Evolutionary conservation across 2,113 vertebrate species (phyloP), one percentile per base, ranked within the genome.

Genomic region (Scortum barcoo): DNA sequence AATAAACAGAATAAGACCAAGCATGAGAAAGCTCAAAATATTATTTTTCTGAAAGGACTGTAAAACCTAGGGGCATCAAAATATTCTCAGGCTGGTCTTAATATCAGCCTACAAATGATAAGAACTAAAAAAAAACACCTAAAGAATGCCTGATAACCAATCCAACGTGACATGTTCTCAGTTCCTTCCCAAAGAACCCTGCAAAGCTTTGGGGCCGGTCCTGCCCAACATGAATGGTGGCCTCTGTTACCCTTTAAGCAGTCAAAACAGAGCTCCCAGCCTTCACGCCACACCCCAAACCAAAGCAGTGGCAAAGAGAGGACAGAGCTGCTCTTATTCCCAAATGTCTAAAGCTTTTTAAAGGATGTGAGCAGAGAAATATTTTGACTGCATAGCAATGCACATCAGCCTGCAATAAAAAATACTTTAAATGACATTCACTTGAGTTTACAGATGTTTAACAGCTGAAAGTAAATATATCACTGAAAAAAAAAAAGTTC

Each of bases 241-340:
- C 57, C 90, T 93, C 86, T 94, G 92, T 94, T 90, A 79, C 30
- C 51, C 56, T 78, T 80, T 69, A 80, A 90, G 85, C 53, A 71
- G 75, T 85, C 62, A 75, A 86, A 91, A 89, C 84, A 90, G 54
- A 87, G 76, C 78, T 79, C 50, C 53, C 57, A 33, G 78, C 65
- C 63, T 73, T 72, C 0, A 76, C 36, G 26, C 84, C 88, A 86
- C 88, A 88, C 88, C 90, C 89, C 62, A 74, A 90, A 90, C 75
- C 76, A 86, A 91, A 89, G 74, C 78, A 81, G 78, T 22, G 85
- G 78, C 58, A 67, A 40, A 42, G 3, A 62, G 56, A 81, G 40
- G 68, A 91, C 80, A 88, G 78, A 65, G 22, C 20, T 6, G 8
- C 80, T 69, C 78, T 90, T 84, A 78, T 81, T 85, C 70, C 42